phyloP scores from a whole-genome alignment of 2,113 vertebrate species.

The Solenodon paradoxus region DNA sequence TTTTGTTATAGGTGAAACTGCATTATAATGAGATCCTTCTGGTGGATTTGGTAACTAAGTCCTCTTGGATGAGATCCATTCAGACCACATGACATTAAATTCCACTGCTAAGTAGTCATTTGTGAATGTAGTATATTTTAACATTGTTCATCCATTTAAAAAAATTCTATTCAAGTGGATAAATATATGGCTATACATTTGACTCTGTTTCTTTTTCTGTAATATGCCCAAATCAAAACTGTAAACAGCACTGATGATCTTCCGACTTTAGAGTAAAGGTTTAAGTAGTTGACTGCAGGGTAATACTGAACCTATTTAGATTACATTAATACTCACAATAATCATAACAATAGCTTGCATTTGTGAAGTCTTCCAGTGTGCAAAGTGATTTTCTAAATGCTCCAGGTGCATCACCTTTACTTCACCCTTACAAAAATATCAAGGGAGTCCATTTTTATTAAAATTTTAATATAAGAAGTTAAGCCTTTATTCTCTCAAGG shows the following conservation, averaged over 20 bases:
- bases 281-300: background rate
- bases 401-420: background rate
- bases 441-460: background rate
- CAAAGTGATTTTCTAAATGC: background rate
- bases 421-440: background rate
- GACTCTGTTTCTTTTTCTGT: background rate
- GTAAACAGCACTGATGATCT: background rate
- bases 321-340: background rate
- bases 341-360: background rate
- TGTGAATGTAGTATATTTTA: background rate
- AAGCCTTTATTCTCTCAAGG: background rate
- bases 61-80: constrained; percentile 12
- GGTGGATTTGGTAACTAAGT: constrained; percentile 8
- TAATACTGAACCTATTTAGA: background rate
- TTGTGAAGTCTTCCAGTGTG: background rate
- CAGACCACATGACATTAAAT: background rate
- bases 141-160: background rate
- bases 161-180: background rate
- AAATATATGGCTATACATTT: background rate
- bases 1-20: constrained; percentile 42
- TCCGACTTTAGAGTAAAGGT: background rate
- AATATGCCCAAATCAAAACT: background rate
- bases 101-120: background rate
- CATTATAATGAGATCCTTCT: constrained; percentile 32
- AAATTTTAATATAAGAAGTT: background rate